Percentiles rank a stretch among this genome's conserved stretches.
Evolutionary conservation across 2,888 invertebrate species (phyloP).

Genomic region (Anticlea derivata): DNA sequence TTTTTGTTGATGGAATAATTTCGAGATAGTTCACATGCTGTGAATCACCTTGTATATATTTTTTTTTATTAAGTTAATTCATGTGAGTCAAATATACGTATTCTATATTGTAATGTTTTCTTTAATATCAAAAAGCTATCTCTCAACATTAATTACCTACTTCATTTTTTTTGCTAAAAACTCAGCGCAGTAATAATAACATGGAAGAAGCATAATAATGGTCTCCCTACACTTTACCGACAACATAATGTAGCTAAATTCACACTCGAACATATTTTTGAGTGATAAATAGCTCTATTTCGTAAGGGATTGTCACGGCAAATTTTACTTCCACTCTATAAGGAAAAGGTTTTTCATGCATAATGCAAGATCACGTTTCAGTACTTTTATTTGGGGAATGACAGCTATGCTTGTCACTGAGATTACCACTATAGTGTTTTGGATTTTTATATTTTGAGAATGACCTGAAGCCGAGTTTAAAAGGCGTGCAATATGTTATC

Average conservation of each 20-base stretch:
- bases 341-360: slow-evolving; percentile 37
- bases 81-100: too few species aligned
- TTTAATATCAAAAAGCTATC: too few species aligned
- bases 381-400: slow-evolving; percentile 32
- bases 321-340: slow-evolving; percentile 31
- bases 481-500: too few species aligned
- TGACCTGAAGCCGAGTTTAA: background rate
- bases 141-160: too few species aligned
- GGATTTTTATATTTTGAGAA: slow-evolving; percentile 3
- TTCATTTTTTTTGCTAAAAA: too few species aligned
- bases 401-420: slow-evolving; percentile 26
- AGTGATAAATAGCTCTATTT: slow-evolving; percentile 35
- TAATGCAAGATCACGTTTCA: slow-evolving; percentile 39
- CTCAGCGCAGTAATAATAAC: too few species aligned
- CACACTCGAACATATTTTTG: slow-evolving; percentile 11
- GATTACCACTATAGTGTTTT: slow-evolving; percentile 20
- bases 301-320: slow-evolving; percentile 29
- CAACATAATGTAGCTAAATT: slow-evolving; percentile 3
- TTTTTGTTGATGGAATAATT: too few species aligned
- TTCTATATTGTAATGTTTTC: too few species aligned
- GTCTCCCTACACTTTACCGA: background rate
- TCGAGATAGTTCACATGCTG: too few species aligned
- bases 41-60: too few species aligned
- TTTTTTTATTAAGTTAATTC: too few species aligned
- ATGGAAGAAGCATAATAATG: too few species aligned